Percentiles rank a stretch among this genome's conserved stretches.
These are phyloP conservation scores for Takifugu bimaculatus DNA, from an alignment of 2,113 vertebrate genomes.

Conservation along the genomic window DNA sequence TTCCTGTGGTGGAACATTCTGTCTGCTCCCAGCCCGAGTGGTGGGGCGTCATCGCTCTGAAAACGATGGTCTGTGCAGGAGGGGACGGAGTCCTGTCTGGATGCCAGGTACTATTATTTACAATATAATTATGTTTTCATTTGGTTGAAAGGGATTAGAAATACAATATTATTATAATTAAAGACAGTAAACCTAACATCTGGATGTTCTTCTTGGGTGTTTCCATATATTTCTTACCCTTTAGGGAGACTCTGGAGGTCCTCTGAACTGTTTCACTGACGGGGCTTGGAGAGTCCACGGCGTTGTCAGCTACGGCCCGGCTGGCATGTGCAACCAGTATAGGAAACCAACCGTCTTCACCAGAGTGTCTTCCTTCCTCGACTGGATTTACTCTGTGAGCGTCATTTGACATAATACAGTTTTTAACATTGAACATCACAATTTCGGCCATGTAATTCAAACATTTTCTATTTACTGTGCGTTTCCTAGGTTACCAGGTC, in stretches of 20 bases:
- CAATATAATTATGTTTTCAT: not conserved
- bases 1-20: constrained; percentile 49
- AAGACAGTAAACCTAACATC: not conserved
- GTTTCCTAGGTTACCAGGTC: not conserved
- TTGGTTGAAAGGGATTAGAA: not conserved
- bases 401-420: not conserved
- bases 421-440: not conserved
- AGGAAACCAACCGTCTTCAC: constrained; percentile 72
- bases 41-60: constrained; percentile 65
- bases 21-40: constrained; percentile 66
- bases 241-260: constrained; percentile 72
- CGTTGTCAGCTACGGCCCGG: constrained; percentile 68
- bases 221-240: constrained; percentile 3
- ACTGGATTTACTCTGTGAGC: constrained; percentile 69
- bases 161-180: not conserved
- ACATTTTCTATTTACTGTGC: not conserved
- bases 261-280: constrained; percentile 57
- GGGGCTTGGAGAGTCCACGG: constrained; percentile 65
- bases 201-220: constrained; percentile 7
- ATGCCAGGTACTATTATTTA: constrained; percentile 60
- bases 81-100: constrained; percentile 64
- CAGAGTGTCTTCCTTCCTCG: constrained; percentile 61
- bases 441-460: not conserved
- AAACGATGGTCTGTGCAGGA: constrained; percentile 71
- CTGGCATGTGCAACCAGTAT: constrained; percentile 60